Percentiles rank a stretch among this genome's conserved stretches.
These are phyloP conservation scores for Hydropotes inermis DNA, from an alignment of 2,113 vertebrate species.

Conservation along the genomic window DNA sequence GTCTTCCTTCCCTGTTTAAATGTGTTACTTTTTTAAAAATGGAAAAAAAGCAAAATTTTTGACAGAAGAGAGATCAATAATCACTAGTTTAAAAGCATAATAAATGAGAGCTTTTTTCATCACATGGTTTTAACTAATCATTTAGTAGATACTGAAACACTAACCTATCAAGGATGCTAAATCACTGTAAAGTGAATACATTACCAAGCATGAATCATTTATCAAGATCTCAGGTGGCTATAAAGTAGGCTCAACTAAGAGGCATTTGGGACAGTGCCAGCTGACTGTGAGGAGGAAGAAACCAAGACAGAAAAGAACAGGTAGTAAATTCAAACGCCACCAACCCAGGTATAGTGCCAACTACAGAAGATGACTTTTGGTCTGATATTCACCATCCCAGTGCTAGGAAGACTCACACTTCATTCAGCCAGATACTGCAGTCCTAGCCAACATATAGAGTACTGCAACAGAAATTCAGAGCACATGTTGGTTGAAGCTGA, in stretches of 20 bases:
- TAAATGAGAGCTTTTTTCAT: neutral
- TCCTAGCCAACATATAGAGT: neutral
- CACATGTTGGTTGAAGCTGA: neutral
- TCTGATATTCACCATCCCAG: neutral
- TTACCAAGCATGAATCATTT: neutral
- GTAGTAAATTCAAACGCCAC: neutral
- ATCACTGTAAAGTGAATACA: neutral
- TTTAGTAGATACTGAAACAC: neutral
- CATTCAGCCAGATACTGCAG: neutral
- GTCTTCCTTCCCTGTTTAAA: neutral
- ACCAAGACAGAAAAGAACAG: neutral
- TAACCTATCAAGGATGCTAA: neutral
- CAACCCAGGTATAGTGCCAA: neutral
- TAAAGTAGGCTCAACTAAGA: neutral
- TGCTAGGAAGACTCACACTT: neutral
- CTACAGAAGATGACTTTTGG: neutral
- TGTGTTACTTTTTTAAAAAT: neutral
- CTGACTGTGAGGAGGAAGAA: neutral
- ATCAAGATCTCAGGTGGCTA: neutral
- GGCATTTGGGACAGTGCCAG: neutral
- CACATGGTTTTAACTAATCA: neutral
- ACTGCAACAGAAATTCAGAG: neutral
- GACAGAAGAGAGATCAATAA: neutral
- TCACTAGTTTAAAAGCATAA: neutral
- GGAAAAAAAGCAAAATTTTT: neutral